A percentile compares a stretch with the other conserved stretches of the same genome.
Evolutionary conservation across 2,888 invertebrate species (phyloP).

Genomic region (Lobophora halterata): DNA sequence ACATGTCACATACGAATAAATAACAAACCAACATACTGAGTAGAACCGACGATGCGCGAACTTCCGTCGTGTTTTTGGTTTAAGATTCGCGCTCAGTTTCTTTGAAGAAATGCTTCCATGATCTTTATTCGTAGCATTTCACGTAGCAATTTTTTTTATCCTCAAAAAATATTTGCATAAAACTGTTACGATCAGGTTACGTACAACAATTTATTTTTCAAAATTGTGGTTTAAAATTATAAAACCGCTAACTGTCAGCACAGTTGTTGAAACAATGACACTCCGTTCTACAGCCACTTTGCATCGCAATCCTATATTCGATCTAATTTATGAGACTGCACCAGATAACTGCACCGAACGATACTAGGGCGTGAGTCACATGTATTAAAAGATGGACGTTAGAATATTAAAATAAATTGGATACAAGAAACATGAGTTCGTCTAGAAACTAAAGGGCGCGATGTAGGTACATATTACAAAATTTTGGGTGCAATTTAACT

Average conservation of each 20-base stretch:
- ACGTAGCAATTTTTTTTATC: too few species aligned
- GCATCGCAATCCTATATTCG: constrained; percentile 49
- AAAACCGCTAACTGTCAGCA: constrained; percentile 17
- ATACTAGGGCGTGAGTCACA: constrained; percentile 21
- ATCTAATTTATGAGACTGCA: constrained; percentile 53
- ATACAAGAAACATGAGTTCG: background rate
- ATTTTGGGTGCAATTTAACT: background rate
- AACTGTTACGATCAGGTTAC: too few species aligned
- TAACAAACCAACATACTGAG: too few species aligned
- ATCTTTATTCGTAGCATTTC: too few species aligned
- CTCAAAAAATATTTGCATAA: too few species aligned
- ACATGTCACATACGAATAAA: too few species aligned
- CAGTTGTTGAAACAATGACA: constrained; percentile 33
- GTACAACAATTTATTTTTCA: too few species aligned
- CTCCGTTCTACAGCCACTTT: constrained; percentile 50
- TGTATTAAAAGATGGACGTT: constrained; percentile 19
- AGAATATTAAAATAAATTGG: background rate
- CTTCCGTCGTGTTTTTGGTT: too few species aligned
- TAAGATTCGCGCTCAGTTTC: too few species aligned
- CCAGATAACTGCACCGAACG: constrained; percentile 27
- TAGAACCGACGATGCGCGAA: too few species aligned
- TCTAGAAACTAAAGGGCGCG: background rate
- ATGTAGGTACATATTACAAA: background rate
- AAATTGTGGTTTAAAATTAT: too few species aligned
- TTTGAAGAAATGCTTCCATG: too few species aligned